These are phyloP conservation scores for Denticeps clupeoides DNA, from an alignment of 2,797 vertebrate species.

Conservation along the genomic window DNA sequence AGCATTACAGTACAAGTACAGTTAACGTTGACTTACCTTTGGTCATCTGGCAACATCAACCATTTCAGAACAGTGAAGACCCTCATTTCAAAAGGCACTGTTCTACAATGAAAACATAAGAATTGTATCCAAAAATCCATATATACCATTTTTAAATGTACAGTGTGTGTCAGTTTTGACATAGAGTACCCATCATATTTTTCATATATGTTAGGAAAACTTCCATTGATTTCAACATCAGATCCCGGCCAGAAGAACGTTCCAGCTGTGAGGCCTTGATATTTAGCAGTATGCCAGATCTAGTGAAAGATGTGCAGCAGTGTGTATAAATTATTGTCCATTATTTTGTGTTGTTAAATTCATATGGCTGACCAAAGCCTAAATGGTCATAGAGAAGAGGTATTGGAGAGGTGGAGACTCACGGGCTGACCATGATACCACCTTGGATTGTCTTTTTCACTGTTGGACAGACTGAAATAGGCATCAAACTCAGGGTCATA, in stretches of 20 bases:
- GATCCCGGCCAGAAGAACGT: conserved; percentile 70
- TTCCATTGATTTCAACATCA: conserved; percentile 59
- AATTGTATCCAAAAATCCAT: neutral
- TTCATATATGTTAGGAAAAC: conserved; percentile 47
- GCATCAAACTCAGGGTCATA: conserved; percentile 59
- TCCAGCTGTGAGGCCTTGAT: conserved; percentile 56
- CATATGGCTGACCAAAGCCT: too few relatives aligned
- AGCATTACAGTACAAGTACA: neutral
- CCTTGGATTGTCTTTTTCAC: conserved; percentile 54
- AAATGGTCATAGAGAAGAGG: too few relatives aligned
- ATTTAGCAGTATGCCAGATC: conserved; percentile 61
- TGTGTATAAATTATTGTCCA: too few relatives aligned
- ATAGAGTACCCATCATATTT: conserved; percentile 46
- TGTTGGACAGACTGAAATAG: conserved; percentile 51
- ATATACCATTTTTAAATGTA: neutral
- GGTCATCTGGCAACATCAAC: conserved; percentile 50
- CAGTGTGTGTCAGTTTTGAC: neutral
- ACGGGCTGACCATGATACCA: conserved; percentile 68
- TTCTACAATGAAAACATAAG: conserved; percentile 25
- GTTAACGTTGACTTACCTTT: conserved; percentile 33
- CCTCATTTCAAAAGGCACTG: conserved; percentile 55
- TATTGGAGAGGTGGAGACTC: too few relatives aligned
- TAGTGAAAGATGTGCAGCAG: too few relatives aligned
- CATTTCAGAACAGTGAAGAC: conserved; percentile 54
- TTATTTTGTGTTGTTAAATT: too few relatives aligned